Conservation (phyloP, 2,888 invertebrate genomes). For the Pristionchus maxplancki region DNA sequence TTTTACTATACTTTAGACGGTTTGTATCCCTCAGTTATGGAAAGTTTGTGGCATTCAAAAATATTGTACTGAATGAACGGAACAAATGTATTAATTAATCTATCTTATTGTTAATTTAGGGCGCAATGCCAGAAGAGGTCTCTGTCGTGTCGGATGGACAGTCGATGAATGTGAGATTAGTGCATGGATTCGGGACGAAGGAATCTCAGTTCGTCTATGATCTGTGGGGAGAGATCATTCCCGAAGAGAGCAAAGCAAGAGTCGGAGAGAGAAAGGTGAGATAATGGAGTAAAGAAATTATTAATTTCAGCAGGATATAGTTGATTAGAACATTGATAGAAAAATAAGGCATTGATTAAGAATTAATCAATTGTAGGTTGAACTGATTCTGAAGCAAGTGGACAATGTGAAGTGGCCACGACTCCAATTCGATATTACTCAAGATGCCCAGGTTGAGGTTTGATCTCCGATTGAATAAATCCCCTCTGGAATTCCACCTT, state of each 20-base stretch:
- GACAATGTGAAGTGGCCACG: slow-evolving; percentile 70
- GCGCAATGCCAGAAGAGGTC: slow-evolving; percentile 87
- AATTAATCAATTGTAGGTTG: slow-evolving; percentile 58
- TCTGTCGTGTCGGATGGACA: slow-evolving; percentile 89
- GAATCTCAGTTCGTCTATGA: slow-evolving; percentile 68
- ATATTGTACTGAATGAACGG: no score
- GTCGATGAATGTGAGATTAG: slow-evolving; percentile 72
- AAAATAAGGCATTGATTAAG: background rate
- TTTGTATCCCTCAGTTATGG: no score
- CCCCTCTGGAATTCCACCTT: background rate
- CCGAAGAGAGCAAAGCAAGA: slow-evolving; percentile 66
- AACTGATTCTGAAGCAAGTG: slow-evolving; percentile 72
- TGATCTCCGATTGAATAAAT: background rate
- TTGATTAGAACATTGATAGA: no score
- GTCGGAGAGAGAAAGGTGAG: slow-evolving; percentile 72
- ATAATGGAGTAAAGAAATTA: no score
- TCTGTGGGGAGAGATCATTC: slow-evolving; percentile 72
- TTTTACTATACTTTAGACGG: background rate
- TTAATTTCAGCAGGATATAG: no score
- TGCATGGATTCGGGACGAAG: slow-evolving; percentile 72
- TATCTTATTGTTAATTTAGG: slow-evolving; percentile 79
- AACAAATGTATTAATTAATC: no score
- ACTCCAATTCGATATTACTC: slow-evolving; percentile 65
- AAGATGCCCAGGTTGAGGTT: slow-evolving; percentile 55
- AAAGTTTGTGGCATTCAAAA: no score